phyloP scores from a whole-genome alignment of 2,797 vertebrate species.

The Cynodonichthys magdalenae region DNA sequence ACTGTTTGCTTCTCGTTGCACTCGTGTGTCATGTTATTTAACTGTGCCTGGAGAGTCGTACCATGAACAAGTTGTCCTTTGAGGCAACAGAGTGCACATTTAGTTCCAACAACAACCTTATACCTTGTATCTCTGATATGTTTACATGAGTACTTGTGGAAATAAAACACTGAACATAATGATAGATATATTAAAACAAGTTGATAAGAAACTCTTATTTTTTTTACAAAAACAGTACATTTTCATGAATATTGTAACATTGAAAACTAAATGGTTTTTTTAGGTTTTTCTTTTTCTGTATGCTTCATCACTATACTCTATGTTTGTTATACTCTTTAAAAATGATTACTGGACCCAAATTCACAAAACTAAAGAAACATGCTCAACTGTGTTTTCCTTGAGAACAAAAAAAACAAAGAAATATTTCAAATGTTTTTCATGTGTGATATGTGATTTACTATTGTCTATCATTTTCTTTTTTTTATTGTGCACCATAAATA shows the following conservation, averaged over 20 bases:
- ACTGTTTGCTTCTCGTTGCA: slow-evolving; percentile 18
- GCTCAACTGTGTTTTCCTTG: slow-evolving; percentile 3
- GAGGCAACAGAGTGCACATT: slow-evolving; percentile 24
- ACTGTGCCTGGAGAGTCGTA: slow-evolving; percentile 22
- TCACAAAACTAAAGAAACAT: slow-evolving; percentile 6
- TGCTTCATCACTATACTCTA: not conserved
- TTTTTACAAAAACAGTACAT: too few species aligned
- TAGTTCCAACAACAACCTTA: slow-evolving; percentile 39
- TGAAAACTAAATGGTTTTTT: not conserved
- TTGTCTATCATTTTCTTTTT: not conserved
- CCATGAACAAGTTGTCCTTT: slow-evolving; percentile 40
- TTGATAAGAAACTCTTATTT: too few species aligned
- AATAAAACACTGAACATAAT: not conserved
- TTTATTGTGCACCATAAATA: slow-evolving; percentile 16
- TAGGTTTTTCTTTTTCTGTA: not conserved
- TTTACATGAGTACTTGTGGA: not conserved
- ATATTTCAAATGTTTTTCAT: slow-evolving; percentile 15
- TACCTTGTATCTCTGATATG: not conserved
- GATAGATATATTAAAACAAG: not conserved
- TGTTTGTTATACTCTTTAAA: not conserved
- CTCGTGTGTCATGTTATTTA: slow-evolving; percentile 5
- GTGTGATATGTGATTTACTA: slow-evolving; percentile 11
- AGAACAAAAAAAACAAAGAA: slow-evolving; percentile 7
- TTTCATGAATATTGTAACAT: too few species aligned
- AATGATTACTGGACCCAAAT: not conserved